Percentiles rank a stretch among this genome's conserved stretches.
Conservation (phyloP, 2,888 invertebrate genomes). For the Temnothorax rugatulus region DNA sequence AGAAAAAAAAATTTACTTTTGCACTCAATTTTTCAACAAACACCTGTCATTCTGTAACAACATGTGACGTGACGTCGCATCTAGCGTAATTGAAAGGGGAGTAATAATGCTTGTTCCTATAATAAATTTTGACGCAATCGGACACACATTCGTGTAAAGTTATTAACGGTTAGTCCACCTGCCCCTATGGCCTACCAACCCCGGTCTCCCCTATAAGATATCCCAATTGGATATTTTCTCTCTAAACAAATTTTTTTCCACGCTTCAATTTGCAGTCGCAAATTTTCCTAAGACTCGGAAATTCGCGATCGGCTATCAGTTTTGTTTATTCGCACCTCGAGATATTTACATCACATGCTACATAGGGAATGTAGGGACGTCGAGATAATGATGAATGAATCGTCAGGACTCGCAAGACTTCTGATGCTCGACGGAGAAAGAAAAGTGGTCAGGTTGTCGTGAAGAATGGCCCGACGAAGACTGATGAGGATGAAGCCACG, state of each 20-base stretch:
- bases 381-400: conserved; percentile 56
- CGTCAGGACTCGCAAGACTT: conserved; percentile 48
- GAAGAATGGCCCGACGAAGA: conserved; percentile 73
- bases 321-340: conserved; percentile 23
- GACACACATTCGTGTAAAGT: no score
- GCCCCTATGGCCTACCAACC: no score
- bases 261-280: not conserved
- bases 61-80: no score
- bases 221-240: not conserved
- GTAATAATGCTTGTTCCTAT: no score
- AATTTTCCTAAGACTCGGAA: not conserved
- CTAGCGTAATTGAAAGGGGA: no score
- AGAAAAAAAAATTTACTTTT: no score
- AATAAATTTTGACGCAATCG: no score
- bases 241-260: not conserved
- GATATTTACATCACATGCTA: conserved; percentile 41
- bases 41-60: no score
- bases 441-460: conserved; percentile 69
- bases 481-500: conserved; percentile 63
- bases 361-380: conserved; percentile 25
- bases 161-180: no score
- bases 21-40: no score
- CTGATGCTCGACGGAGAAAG: conserved; percentile 56
- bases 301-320: conserved; percentile 11
- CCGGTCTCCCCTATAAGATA: no score